A percentile compares a stretch with the other conserved stretches of the same genome.
Evolutionary conservation across 2,113 vertebrate species (phyloP).

Genomic region (Trogon melanurus): DNA sequence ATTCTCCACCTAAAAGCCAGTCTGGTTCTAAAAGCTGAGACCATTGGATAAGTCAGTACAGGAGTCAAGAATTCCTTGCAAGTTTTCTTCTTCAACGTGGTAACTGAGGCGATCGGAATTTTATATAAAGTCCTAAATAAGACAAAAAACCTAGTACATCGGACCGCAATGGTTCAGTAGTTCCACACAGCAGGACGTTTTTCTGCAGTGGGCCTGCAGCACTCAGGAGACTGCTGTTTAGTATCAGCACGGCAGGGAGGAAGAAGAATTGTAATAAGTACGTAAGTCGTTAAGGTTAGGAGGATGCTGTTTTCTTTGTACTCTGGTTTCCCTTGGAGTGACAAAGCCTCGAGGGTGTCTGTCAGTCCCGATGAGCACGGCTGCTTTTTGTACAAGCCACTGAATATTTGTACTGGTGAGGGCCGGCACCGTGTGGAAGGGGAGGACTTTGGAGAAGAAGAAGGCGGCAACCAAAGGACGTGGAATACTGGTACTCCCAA

Average conservation of each 20-base stretch:
- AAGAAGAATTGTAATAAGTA: background rate
- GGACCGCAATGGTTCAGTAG: constrained; percentile 8
- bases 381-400: constrained; percentile 38
- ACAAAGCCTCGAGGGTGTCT: constrained; percentile 10
- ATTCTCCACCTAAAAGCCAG: background rate
- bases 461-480: background rate
- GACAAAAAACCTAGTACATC: background rate
- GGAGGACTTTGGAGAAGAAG: background rate
- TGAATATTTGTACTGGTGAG: constrained; percentile 23
- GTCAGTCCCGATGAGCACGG: constrained; percentile 42
- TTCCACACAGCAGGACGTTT: background rate
- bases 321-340: constrained; percentile 14
- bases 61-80: background rate
- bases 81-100: background rate
- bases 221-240: constrained; percentile 47
- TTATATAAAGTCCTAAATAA: background rate
- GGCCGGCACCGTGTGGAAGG: background rate
- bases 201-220: constrained; percentile 17
- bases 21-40: background rate
- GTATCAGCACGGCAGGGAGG: constrained; percentile 22
- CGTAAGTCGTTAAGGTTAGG: background rate
- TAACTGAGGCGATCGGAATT: background rate
- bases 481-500: constrained; percentile 6
- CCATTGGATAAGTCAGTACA: background rate
- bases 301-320: constrained; percentile 31